Percentiles rank a stretch among this genome's conserved stretches.
Conservation (phyloP, 1,140 invertebrate genomes). For the Leptopilina boulardi region DNA sequence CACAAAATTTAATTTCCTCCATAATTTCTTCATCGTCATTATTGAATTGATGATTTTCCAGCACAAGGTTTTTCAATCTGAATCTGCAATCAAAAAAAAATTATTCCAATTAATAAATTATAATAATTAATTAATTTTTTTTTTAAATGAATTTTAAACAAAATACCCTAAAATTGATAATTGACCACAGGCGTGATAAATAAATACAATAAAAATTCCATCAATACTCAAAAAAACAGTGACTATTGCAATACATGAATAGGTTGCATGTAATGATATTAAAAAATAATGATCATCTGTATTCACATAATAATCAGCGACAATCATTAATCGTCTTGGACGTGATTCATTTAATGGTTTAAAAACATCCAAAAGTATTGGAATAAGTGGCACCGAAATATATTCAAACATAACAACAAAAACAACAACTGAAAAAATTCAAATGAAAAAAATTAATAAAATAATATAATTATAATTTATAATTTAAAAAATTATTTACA, state of each 20-base stretch:
- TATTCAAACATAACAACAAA: background rate
- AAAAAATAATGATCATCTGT: background rate
- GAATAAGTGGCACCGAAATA: background rate
- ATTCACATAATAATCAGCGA: background rate
- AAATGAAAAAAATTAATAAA: background rate
- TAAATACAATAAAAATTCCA: background rate
- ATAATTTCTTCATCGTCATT: background rate
- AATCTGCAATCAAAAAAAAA: background rate
- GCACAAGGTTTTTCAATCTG: background rate
- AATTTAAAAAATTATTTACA: background rate
- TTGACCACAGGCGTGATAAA: background rate
- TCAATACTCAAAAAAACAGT: background rate
- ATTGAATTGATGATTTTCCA: background rate
- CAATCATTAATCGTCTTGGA: background rate
- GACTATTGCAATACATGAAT: background rate
- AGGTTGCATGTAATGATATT: background rate
- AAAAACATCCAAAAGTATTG: background rate
- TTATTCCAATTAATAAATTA: background rate
- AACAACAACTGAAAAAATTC: background rate
- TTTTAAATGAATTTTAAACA: background rate
- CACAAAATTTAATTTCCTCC: background rate
- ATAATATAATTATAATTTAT: background rate
- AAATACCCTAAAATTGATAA: background rate
- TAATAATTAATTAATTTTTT: background rate
- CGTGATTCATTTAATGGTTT: background rate